Evolutionary conservation across 2,113 vertebrate species (phyloP).

Genomic region (Aegotheles bennettii): DNA sequence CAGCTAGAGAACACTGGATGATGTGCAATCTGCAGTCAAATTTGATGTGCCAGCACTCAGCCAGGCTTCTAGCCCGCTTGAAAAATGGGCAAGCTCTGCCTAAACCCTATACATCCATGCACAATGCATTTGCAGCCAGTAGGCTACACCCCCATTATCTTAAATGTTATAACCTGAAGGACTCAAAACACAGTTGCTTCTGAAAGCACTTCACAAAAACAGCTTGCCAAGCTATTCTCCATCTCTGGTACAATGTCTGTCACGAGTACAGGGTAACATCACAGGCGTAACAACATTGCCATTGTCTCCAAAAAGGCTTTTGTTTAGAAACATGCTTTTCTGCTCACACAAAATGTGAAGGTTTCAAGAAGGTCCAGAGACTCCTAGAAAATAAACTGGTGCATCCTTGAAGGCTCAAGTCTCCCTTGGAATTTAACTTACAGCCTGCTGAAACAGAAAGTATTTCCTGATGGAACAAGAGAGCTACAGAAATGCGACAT

Average conservation of each 20-base stretch:
- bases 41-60: neutral
- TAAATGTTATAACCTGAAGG: neutral
- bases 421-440: neutral
- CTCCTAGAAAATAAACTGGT: neutral
- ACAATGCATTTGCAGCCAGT: neutral
- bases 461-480: neutral
- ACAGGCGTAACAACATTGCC: neutral
- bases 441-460: neutral
- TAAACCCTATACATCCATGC: neutral
- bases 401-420: neutral
- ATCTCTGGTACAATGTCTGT: neutral
- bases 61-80: neutral
- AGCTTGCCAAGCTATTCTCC: neutral
- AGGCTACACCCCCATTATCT: neutral
- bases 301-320: neutral
- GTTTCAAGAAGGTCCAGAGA: neutral
- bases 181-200: neutral
- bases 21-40: neutral
- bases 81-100: neutral
- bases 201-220: neutral
- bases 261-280: neutral
- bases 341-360: neutral
- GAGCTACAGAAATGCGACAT: neutral
- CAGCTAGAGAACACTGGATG: neutral
- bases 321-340: neutral